Base-by-base conservation (phyloP, 1,140 invertebrate genomes). In the Pogonomyrmex californicus region DNA sequence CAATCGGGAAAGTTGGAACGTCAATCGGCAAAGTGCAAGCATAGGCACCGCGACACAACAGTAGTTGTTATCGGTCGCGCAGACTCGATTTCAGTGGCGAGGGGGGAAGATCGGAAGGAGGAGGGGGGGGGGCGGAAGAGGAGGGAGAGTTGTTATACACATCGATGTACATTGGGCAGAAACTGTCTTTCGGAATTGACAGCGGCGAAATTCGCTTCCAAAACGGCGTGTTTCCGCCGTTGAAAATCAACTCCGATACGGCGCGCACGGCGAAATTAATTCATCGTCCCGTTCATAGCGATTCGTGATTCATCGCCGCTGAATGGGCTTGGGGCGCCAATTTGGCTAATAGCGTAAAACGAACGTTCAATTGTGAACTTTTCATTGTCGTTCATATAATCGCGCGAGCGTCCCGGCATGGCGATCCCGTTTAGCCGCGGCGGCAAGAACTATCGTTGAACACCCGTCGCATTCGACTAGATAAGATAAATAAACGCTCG, bases 1-100 rank as follows among this genome's bases (percentile, higher is more conserved):
- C 88, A 89, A 82, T 89, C 83, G 88, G 86, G 83, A 89, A 89
- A 89, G 88, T 89, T 89, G 87, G 56, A 62, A 75, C 70, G 70
- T 76, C 87, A 66, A 63, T 76, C 86, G 63, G 44, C 83, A 85
- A 87, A 87, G 83, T 76, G 56, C 54, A 62, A 83, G 79, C 79
- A 83, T 75, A 83, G 79, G 68, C 79, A 49, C 65, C 73, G 54
- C 81, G 65, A 60, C 86, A 62, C 56, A 75, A 75, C 71, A 58
- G 77, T 58, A 86, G 87, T 87, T 87, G 81, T 88, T 89, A 89
- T 89, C 88, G 76, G 65, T 51, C 47, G 85, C 87, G 68, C 79
- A 54, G 88, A 75, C 54, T 76, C 73, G 87, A 81, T 78, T 70
- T 73, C 79, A 83, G 23, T 41, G 38, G 65, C 30, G 30, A 23